A percentile compares a stretch with the other conserved stretches of the same genome.
These are phyloP conservation scores for Cryptoblepharus egeriae DNA, from an alignment of 2,797 vertebrate genomes.

Conservation along the genomic window DNA sequence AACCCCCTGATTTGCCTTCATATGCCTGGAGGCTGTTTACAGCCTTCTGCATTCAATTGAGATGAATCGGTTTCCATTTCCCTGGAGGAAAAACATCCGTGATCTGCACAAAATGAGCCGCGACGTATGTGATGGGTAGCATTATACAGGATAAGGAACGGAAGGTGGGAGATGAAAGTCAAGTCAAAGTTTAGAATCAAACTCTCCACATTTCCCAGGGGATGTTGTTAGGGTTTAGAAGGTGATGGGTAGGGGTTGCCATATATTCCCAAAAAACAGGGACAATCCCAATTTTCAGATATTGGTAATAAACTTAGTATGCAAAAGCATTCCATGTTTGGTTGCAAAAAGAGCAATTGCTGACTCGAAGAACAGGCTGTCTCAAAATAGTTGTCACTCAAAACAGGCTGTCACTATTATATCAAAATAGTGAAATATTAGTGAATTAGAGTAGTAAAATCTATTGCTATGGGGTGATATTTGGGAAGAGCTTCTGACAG, in stretches of 20 bases:
- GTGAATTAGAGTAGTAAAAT: rapidly evolving
- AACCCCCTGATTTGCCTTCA: slow-evolving; percentile 22
- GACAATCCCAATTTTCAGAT: too few relatives aligned
- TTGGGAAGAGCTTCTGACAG: neutral
- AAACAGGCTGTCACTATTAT: too few relatives aligned
- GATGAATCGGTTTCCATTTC: slow-evolving; percentile 41
- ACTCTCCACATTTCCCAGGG: neutral
- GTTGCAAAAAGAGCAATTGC: neutral
- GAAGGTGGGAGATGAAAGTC: neutral
- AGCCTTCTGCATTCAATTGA: slow-evolving; percentile 45
- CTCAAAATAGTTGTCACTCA: too few relatives aligned
- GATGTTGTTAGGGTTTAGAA: neutral
- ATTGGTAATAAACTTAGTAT: neutral
- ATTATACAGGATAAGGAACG: neutral
- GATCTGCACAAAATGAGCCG: neutral
- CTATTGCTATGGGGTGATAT: neutral
- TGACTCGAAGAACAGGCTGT: neutral
- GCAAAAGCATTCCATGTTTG: neutral
- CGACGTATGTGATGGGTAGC: neutral
- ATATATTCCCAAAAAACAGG: too few relatives aligned
- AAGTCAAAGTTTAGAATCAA: neutral
- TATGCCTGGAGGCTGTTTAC: slow-evolving; percentile 45
- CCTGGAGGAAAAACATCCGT: slow-evolving; percentile 7
- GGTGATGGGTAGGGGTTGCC: too few relatives aligned
- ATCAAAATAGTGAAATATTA: too few relatives aligned